Conservation (phyloP, 2,113 vertebrate species). For the Trochalopteron elliotii region DNA sequence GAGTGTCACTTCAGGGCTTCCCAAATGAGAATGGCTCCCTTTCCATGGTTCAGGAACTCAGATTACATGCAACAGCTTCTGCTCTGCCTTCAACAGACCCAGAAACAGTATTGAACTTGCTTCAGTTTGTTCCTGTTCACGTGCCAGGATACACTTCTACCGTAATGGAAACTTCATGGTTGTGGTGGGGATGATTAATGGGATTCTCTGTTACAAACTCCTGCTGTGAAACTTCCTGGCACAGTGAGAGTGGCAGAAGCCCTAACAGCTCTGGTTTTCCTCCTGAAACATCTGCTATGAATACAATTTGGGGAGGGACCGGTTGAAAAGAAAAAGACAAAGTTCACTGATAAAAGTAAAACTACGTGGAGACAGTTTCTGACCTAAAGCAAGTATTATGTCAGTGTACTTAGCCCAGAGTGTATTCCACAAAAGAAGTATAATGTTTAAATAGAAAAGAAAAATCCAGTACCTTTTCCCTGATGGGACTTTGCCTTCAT, state of each 20-base stretch:
- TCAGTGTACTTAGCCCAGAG: not conserved
- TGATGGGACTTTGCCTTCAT: not conserved
- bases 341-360: not conserved
- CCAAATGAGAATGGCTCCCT: not conserved
- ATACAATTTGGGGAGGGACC: not conserved
- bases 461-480: not conserved
- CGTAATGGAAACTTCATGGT: not conserved
- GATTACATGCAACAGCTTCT: not conserved
- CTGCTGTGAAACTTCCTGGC: not conserved
- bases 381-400: not conserved
- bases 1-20: not conserved
- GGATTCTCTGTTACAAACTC: not conserved
- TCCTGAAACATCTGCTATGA: not conserved
- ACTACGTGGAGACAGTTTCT: not conserved
- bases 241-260: not conserved
- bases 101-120: not conserved
- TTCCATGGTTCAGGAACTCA: not conserved
- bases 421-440: not conserved
- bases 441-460: not conserved
- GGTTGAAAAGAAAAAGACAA: not conserved
- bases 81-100: rapidly evolving
- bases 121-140: not conserved
- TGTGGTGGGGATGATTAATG: not conserved
- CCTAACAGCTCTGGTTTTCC: not conserved
- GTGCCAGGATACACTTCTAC: not conserved